Evolutionary conservation across 2,797 vertebrate genomes (phyloP).

Genomic region (Channa striata): DNA sequence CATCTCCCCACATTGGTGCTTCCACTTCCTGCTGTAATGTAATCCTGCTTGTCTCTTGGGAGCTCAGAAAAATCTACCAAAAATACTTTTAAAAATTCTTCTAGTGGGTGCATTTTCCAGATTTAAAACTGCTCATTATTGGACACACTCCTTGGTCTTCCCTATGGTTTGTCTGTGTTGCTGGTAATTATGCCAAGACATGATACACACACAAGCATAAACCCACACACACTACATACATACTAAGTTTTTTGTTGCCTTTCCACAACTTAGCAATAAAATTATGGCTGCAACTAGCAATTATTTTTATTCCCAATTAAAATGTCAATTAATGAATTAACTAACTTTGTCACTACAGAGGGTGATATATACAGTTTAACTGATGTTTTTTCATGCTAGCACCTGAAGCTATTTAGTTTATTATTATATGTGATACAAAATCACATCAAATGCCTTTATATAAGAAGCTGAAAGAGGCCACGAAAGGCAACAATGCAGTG

Average conservation of each 20-base stretch:
- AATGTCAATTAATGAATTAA: too few relatives aligned
- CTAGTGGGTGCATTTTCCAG: not conserved
- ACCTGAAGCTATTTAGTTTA: too few relatives aligned
- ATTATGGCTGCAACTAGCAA: too few relatives aligned
- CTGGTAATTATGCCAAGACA: constrained; percentile 24
- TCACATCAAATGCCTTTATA: too few relatives aligned
- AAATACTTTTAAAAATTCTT: constrained; percentile 43
- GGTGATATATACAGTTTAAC: too few relatives aligned
- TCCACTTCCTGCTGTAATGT: constrained; percentile 39
- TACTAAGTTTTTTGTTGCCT: too few relatives aligned
- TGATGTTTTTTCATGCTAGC: too few relatives aligned
- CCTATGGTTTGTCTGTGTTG: constrained; percentile 43
- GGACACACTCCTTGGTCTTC: constrained; percentile 34
- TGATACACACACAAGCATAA: not conserved
- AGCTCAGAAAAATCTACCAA: constrained; percentile 35
- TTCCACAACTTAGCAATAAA: not conserved
- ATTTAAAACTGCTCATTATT: constrained; percentile 37
- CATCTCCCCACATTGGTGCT: constrained; percentile 10
- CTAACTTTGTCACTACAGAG: too few relatives aligned
- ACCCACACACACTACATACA: too few relatives aligned
- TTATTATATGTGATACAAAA: too few relatives aligned
- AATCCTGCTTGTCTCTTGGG: constrained; percentile 19
- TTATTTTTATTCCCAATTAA: too few relatives aligned
- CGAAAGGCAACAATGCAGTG: not conserved
- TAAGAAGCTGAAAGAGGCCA: too few relatives aligned